Evolutionary conservation across 2,113 vertebrate species (phyloP), one percentile per base, ranked within the genome.

Genomic region (Atherinomorus stipes): DNA sequence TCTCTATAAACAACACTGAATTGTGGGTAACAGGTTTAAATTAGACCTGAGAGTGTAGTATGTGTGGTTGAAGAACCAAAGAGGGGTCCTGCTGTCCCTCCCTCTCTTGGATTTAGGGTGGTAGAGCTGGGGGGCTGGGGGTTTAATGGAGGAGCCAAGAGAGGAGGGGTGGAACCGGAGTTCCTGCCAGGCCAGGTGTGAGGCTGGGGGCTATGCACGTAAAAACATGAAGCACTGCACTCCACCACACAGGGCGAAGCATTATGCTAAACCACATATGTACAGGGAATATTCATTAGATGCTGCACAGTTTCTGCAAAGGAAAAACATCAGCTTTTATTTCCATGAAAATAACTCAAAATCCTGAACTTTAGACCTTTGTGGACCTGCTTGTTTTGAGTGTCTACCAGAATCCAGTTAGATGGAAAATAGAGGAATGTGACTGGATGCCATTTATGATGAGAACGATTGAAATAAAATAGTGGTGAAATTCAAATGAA

Each of bases 181-280:
- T 69, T 78, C 76, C 64, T 88, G 76, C 78, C 71, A 78, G 71
- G 75, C 88, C 89, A 93, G 90, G 92, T 92, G 90, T 91, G 85
- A 87, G 78, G 73, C 90, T 93, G 77, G 85, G 86, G 88, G 92
- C 90, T 64, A 87, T 87, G 75, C 92, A 87, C 47, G 84, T 91
- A 89, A 84, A 88, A 89, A 93, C 90, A 84, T 49, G 84, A 84
- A 83, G 62, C 71, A 51, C 22, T 64, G 22, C 62, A 74, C 66
- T 77, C 45, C 65, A 69, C 42, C 52, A 68, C 66, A 69, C 56
- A 47, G 53, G 53, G 25, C 10, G 4, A 79, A 26, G 25, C n/a
- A 56, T 71, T 58, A 58, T 8, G 56, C n/a, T 59, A 57, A 84
- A 52, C 40, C 52, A 19, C 68, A 44, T 47, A 81, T 23, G 50